Evolutionary conservation across 1,140 invertebrate species (phyloP), one percentile per base, ranked within the genome.

Genomic region (Papilio aristodemus): DNA sequence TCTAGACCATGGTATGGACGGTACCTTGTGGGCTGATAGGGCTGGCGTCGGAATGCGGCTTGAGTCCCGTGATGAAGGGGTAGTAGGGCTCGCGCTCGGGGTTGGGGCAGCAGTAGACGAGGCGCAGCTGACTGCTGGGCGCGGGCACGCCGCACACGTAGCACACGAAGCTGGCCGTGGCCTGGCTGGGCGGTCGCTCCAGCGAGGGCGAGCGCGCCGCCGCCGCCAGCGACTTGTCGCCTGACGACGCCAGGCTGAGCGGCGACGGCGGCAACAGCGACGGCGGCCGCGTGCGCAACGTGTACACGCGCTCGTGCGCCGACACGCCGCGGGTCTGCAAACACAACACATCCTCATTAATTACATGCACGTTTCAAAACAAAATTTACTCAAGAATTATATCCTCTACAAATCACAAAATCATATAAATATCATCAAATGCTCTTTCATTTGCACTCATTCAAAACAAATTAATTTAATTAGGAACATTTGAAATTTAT

Each of bases 1-100:
- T n/a, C n/a, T n/a, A n/a, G n/a, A n/a, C n/a, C 27, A 32, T 6
- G 6, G 27, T 32, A 32, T 32, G 5, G 32, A 10, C 27, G 27
- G 14, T 32, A 90, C 88, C 88, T 78, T 91, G 89, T n/a, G 89
- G 89, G 74, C 89, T 91, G 66, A 98, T 95, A 32, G 96, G 96
- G 91, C 95, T 95, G 74, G 97, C 96, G 77, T 97, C 96, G 57
- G 94, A 93, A 41, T 95, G 96, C 64, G 95, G 94, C 85, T 94
- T 95, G 73, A 97, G 91, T 72, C 94, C 93, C 79, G 95, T 95
- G 67, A 98, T 95, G 90, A 97, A 97, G 0, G 97, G 96, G 92
- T 96, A 98, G 89, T 96, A 97, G 22, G 96, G 95, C 84, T 98
- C 97, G 67, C 95, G 93, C 80, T 97, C 96, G 1, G 95, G 94